Evolutionary conservation across 2,888 invertebrate species (phyloP).

Genomic region (Ormyrus nitidulus): DNA sequence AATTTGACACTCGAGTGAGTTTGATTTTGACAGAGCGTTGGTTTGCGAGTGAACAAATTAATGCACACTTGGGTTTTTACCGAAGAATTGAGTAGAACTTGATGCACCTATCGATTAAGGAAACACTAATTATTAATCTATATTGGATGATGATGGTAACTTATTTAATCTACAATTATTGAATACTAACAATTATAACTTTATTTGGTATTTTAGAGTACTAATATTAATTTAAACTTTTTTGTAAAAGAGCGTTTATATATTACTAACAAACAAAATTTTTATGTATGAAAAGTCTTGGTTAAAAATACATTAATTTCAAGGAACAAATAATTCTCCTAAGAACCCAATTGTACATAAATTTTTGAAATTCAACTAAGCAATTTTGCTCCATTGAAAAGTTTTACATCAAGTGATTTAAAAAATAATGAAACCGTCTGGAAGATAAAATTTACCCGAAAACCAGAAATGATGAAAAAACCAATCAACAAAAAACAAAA

Average conservation of each 20-base stretch:
- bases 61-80: constrained; percentile 23
- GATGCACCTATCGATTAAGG: not conserved
- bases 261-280: no score
- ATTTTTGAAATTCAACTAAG: not conserved
- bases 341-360: no score
- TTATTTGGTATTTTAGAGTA: no score
- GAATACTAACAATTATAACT: no score
- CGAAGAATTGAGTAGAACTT: constrained; percentile 6
- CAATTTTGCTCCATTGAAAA: no score
- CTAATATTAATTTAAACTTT: no score
- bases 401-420: not conserved
- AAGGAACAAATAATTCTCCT: no score
- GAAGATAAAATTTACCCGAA: not conserved
- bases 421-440: constrained; percentile 5
- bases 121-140: not conserved
- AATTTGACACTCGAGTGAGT: constrained; percentile 31
- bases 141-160: not conserved
- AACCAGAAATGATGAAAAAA: not conserved
- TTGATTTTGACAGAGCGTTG: constrained; percentile 25
- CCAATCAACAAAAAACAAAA: constrained; percentile 27
- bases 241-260: no score
- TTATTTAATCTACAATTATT: no score
- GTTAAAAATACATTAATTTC: no score
- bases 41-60: constrained; percentile 13
- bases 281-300: no score